Evolutionary conservation across 2,888 invertebrate genomes (phyloP).

Genomic region (Penaeus monodon): DNA sequence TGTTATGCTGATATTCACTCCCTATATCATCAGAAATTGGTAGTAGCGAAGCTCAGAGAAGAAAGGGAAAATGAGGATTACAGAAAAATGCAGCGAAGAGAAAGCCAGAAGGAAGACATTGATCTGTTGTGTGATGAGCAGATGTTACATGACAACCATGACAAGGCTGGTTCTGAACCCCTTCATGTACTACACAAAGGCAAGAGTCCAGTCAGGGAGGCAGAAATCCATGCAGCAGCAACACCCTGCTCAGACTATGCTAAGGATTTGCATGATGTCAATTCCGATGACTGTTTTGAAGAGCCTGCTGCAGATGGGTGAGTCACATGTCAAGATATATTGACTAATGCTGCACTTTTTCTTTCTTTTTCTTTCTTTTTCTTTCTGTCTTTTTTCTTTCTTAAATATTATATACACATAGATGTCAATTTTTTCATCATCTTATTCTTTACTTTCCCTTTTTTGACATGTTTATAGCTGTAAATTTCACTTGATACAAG

Average conservation of each 20-base stretch:
- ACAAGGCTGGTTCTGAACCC: background rate
- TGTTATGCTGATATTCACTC: background rate
- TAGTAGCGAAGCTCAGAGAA: slow-evolving; percentile 42
- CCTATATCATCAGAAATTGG: slow-evolving; percentile 31
- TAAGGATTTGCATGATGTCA: slow-evolving; percentile 5
- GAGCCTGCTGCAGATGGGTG: slow-evolving; percentile 8
- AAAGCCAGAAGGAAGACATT: slow-evolving; percentile 30
- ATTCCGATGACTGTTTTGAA: slow-evolving; percentile 22
- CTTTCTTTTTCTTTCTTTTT: no score
- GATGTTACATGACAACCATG: slow-evolving; percentile 13
- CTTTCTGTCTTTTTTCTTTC: no score
- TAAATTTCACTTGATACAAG: no score
- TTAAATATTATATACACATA: no score
- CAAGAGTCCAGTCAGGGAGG: background rate
- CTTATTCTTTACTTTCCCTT: no score
- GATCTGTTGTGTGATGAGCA: slow-evolving; percentile 38
- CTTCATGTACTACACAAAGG: background rate
- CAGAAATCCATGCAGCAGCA: background rate
- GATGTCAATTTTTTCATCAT: no score
- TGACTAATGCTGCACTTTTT: background rate
- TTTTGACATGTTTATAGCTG: no score
- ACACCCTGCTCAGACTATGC: slow-evolving; percentile 14
- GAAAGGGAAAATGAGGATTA: slow-evolving; percentile 30
- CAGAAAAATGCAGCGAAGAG: background rate
- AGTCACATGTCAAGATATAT: background rate